phyloP scores from a whole-genome alignment of 1,140 invertebrate species.

The Phthorimaea operculella region DNA sequence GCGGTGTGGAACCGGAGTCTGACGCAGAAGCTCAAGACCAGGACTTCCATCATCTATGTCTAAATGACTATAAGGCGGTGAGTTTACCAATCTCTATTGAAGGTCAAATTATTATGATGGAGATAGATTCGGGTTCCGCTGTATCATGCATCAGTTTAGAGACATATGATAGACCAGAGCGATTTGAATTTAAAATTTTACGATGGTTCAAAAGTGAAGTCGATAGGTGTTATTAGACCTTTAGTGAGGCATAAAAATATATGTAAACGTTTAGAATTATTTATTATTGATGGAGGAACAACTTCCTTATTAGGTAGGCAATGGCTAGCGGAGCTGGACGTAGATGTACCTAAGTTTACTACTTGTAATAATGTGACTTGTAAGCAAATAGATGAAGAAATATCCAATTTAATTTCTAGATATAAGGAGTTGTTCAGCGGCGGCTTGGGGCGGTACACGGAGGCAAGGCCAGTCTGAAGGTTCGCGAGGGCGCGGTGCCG shows the following conservation, averaged over 20 bases:
- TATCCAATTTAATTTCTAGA: not conserved
- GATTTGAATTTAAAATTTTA: not conserved
- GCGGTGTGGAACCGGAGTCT: not conserved
- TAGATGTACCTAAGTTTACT: slow-evolving; percentile 2
- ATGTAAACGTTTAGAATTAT: slow-evolving; percentile 1
- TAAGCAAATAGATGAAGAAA: not conserved
- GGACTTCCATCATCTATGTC: not conserved
- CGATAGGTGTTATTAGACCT: not conserved
- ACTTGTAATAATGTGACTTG: not conserved
- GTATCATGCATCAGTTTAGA: not conserved
- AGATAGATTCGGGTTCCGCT: not conserved
- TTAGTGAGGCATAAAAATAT: not conserved
- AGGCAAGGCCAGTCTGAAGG: not conserved
- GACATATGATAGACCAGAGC: not conserved
- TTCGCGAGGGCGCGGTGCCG: too few species aligned
- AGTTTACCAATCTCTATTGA: not conserved
- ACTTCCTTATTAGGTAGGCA: slow-evolving; percentile 6
- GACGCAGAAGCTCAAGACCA: not conserved
- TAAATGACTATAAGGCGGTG: not conserved
- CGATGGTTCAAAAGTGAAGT: not conserved
- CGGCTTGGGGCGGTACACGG: slow-evolving; percentile 1
- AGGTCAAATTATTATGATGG: not conserved
- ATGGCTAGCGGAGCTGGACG: slow-evolving; percentile 5
- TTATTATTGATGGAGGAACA: slow-evolving; percentile 4
- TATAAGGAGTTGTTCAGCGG: not conserved